Evolutionary conservation across 2,113 vertebrate species (phyloP).

Genomic region (Rynchops niger): DNA sequence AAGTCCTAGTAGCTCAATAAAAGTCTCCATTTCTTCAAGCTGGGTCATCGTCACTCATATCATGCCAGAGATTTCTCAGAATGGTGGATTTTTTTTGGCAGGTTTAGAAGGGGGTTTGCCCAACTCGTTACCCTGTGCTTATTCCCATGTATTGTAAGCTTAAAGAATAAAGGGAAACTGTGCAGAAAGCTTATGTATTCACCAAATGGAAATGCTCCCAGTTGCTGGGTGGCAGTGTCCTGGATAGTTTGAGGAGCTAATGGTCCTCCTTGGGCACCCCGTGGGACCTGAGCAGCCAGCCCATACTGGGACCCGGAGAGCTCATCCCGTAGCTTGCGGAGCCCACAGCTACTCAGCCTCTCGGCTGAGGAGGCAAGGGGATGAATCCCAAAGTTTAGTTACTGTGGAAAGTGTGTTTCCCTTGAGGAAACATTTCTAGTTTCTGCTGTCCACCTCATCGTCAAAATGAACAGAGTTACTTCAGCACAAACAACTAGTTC

Average conservation of each 20-base stretch:
- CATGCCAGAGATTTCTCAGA: neutral
- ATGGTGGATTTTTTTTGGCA: neutral
- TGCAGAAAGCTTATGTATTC: neutral
- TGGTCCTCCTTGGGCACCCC: neutral
- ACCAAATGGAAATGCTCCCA: neutral
- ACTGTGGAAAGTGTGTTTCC: neutral
- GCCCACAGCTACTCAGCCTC: neutral
- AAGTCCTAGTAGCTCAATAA: neutral
- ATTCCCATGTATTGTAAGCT: neutral
- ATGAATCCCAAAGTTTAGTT: neutral
- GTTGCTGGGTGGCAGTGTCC: neutral
- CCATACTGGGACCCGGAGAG: neutral
- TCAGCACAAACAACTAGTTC: neutral
- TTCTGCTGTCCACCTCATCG: neutral
- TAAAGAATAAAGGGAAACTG: neutral
- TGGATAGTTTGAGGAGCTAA: neutral
- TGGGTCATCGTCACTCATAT: neutral
- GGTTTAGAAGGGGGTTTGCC: neutral
- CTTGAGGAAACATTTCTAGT: neutral
- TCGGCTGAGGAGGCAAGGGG: neutral
- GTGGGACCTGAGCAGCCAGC: neutral
- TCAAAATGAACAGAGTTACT: neutral
- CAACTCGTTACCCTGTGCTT: neutral
- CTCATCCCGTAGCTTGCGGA: neutral
- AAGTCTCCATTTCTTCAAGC: neutral